Percentiles rank a stretch among this genome's conserved stretches.
Evolutionary conservation across 2,888 invertebrate species (phyloP).

Genomic region (Mythimna ferrago): DNA sequence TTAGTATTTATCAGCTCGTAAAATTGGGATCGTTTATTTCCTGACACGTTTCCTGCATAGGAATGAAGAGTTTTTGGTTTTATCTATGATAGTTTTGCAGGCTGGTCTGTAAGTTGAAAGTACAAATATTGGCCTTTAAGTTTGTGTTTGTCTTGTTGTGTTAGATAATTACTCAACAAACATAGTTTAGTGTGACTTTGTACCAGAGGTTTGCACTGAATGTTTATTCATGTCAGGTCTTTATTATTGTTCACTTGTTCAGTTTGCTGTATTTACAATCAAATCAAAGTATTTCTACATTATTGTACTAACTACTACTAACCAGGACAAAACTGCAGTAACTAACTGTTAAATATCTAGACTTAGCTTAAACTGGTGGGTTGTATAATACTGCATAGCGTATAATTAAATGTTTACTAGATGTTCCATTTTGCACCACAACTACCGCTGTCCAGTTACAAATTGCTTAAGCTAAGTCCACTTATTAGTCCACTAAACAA

Average conservation of each 20-base stretch:
- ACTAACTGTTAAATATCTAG: neutral
- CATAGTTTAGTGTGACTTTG: slow-evolving; percentile 13
- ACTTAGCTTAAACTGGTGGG: neutral
- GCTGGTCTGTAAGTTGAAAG: neutral
- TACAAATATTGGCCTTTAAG: slow-evolving; percentile 25
- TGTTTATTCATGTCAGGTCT: neutral
- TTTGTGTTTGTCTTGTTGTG: slow-evolving; percentile 28
- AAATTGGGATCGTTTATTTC: slow-evolving; percentile 60
- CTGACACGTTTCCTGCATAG: slow-evolving; percentile 39
- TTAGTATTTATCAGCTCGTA: slow-evolving; percentile 72
- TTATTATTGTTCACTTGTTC: neutral
- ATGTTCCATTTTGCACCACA: slow-evolving; percentile 10
- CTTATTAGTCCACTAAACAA: slow-evolving; percentile 60
- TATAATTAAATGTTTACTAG: neutral
- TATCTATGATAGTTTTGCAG: slow-evolving; percentile 15
- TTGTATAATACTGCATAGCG: neutral
- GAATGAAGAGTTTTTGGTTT: slow-evolving; percentile 14
- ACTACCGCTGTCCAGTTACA: slow-evolving; percentile 35
- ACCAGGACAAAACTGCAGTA: too few species aligned
- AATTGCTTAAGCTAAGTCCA: slow-evolving; percentile 44
- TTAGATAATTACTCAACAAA: slow-evolving; percentile 22
- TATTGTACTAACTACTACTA: too few species aligned
- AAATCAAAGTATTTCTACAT: neutral
- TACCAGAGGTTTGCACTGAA: neutral
- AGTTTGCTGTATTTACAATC: neutral